Evolutionary conservation across 2,113 vertebrate genomes (phyloP), one percentile per base, ranked within the genome.

Genomic region (Chlorodrepanis virens): DNA sequence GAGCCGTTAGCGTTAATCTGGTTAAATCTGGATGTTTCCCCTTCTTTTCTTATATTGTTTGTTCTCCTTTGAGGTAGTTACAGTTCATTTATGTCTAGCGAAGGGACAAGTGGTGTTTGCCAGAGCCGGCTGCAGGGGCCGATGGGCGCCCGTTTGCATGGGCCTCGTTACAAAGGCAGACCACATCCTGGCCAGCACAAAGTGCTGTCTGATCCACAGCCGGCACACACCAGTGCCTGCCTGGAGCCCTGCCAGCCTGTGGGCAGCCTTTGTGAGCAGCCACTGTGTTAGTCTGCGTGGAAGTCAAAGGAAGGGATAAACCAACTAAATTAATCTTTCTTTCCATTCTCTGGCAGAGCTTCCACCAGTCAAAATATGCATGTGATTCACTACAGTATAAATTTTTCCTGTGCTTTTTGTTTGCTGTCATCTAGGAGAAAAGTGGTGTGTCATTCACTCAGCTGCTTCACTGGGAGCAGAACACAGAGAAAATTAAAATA

Each of bases 171-270:
- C 95, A 83, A 89, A 97, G 90, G 96, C 96, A 69, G 83, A 83
- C 95, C 96, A 93, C 98, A 97, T 98, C 97, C 97, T 97, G 97
- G 94, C 37, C 9, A 21, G 96, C 94, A 98, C 97, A 98, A 96
- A 97, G 97, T 95, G 89, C 93, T 94, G 94, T 96, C 95, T 97
- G 97, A 97, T 96, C 54, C 95, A 85, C 95, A 84, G 96, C 89
- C 94, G 57, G 68, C 79, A 77, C 74, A 95, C 95, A 83, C 95
- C 94, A 76, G 94, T 42, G 97, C 94, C 96, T 95, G 81, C 91
- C 94, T 97, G 97, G 97, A 95, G 92, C 85, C 31, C 2, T 1
- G 97, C 97, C 98, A 97, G 97, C 14, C 2, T 89, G 97, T 84
- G 96, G 91, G 90, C 88, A 67, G 93, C 79, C 95, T 97, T 97